phyloP scores from a whole-genome alignment of 2,113 vertebrate genomes.

The Otocyon megalotis region DNA sequence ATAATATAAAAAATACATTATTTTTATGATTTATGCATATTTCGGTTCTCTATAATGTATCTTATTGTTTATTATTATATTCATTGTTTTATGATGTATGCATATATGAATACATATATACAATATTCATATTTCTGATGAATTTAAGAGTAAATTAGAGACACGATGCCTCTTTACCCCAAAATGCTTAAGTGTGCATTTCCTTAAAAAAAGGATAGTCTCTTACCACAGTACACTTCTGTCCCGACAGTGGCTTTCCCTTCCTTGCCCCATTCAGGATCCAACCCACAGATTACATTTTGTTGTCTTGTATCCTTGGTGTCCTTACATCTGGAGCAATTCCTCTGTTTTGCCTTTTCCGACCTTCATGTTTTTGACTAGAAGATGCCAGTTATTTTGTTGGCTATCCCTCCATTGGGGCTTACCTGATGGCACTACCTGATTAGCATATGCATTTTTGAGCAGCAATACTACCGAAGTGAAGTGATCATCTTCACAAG shows the following conservation, averaged over 20 bases:
- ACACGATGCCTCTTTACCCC: neutral
- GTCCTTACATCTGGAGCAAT: neutral
- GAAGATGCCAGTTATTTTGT: neutral
- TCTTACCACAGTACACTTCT: neutral
- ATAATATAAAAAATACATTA: neutral
- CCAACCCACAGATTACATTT: neutral
- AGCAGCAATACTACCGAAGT: neutral
- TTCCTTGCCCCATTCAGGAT: neutral
- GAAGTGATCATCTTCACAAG: neutral
- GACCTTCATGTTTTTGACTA: neutral
- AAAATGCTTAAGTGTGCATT: neutral
- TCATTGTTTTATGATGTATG: neutral
- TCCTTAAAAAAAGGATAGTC: neutral
- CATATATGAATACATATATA: neutral
- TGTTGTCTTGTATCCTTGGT: neutral
- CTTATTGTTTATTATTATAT: neutral
- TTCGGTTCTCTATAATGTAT: neutral
- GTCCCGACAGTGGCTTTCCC: too few relatives aligned
- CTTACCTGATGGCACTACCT: neutral
- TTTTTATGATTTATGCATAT: neutral
- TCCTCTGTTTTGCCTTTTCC: neutral
- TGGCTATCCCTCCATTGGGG: neutral
- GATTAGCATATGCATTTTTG: neutral
- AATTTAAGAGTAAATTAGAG: neutral
- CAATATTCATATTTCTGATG: slow-evolving; percentile 4